A percentile compares a stretch with the other conserved stretches of the same genome.
Conservation (phyloP, 2,888 invertebrate species). For the Chrysolina oricalcia region DNA sequence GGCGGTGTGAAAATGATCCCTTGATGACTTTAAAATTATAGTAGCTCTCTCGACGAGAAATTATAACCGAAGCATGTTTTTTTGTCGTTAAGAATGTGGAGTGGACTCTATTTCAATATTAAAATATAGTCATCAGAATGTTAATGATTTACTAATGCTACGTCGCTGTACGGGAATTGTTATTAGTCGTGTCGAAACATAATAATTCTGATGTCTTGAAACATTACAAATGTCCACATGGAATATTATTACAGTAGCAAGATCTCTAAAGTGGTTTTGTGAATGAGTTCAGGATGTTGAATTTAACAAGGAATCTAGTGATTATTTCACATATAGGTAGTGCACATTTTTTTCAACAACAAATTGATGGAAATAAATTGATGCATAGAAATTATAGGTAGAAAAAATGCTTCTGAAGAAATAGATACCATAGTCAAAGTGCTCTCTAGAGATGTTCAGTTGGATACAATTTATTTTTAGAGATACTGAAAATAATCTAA, state of each 20-base stretch:
- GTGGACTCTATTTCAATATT: constrained; percentile 23
- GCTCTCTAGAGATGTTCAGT: too few relatives aligned
- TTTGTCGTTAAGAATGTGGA: constrained; percentile 34
- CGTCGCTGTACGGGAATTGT: not conserved
- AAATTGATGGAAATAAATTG: too few relatives aligned
- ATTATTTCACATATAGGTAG: too few relatives aligned
- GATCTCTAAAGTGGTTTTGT: not conserved
- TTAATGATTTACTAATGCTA: constrained; percentile 16
- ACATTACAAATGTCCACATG: not conserved
- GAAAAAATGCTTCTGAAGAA: too few relatives aligned
- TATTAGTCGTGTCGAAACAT: constrained; percentile 12
- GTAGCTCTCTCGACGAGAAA: constrained; percentile 44
- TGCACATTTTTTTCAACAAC: too few relatives aligned
- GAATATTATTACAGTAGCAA: not conserved
- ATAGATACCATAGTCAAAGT: too few relatives aligned
- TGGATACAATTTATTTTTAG: too few relatives aligned
- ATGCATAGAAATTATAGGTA: too few relatives aligned
- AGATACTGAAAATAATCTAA: too few relatives aligned
- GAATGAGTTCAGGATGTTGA: not conserved
- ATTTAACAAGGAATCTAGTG: too few relatives aligned
- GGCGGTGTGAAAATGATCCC: constrained; percentile 70
- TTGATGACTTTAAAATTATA: constrained; percentile 71
- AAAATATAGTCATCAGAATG: constrained; percentile 18
- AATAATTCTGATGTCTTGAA: not conserved
- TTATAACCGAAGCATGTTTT: constrained; percentile 46